Conservation (phyloP, 2,888 invertebrate species). For the Eupeodes luniger region DNA sequence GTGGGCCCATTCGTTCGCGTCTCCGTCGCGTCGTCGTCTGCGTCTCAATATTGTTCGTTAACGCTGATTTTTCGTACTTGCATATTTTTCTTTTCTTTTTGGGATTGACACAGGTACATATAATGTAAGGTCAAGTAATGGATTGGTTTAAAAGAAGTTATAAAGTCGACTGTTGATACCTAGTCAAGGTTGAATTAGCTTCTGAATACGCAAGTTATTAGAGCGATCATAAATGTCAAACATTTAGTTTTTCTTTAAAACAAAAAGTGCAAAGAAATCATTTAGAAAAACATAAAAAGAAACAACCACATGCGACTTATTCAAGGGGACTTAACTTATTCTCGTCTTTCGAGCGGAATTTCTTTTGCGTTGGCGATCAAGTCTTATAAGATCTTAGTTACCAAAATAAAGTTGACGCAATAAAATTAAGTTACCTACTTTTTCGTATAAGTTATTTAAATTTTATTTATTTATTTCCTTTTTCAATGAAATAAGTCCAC, state of each 20-base stretch:
- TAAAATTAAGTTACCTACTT: conserved; percentile 48
- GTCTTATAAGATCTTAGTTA: conserved; percentile 54
- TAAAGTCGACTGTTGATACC: not conserved
- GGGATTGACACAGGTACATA: not conserved
- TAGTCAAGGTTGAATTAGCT: too few species aligned
- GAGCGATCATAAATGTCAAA: too few species aligned
- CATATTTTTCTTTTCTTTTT: not conserved
- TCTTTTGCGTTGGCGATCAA: conserved; percentile 70
- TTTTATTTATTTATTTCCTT: conserved; percentile 27
- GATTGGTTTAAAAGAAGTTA: not conserved
- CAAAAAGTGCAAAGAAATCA: too few species aligned
- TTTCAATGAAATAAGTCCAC: conserved; percentile 24
- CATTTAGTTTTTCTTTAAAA: too few species aligned
- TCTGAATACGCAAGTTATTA: too few species aligned
- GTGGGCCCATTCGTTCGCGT: conserved; percentile 38
- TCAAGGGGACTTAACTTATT: not conserved
- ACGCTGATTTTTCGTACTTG: conserved; percentile 6
- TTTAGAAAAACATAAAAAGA: not conserved
- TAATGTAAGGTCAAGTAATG: not conserved
- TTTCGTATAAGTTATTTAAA: conserved; percentile 52
- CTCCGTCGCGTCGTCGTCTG: not conserved
- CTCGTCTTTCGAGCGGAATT: conserved; percentile 4
- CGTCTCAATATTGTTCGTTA: conserved; percentile 29
- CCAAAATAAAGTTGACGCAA: conserved; percentile 54
- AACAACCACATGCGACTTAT: not conserved